phyloP scores from a whole-genome alignment of 1,140 invertebrate genomes.

The Bicyclus anynana region DNA sequence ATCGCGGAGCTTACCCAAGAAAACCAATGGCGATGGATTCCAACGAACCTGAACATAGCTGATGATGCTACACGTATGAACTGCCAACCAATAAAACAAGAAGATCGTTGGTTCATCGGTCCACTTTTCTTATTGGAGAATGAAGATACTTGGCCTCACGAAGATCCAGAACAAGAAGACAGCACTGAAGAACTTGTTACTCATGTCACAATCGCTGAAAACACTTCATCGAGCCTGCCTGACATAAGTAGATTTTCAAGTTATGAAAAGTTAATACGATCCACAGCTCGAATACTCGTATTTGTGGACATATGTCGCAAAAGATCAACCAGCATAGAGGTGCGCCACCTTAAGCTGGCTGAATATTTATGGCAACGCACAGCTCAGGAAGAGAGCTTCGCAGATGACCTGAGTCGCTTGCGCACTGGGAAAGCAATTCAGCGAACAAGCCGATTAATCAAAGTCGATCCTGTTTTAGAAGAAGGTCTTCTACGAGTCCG shows the following conservation, averaged over 20 bases:
- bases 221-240: background rate
- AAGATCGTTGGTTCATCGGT: background rate
- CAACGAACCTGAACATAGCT: background rate
- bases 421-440: background rate
- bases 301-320: too few species aligned
- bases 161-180: background rate
- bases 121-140: background rate
- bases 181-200: background rate
- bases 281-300: too few species aligned
- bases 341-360: background rate
- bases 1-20: slow-evolving; percentile 16
- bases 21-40: slow-evolving; percentile 23
- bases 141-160: background rate
- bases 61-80: slow-evolving; percentile 6
- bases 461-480: too few species aligned
- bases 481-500: too few species aligned
- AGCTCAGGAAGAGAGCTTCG: background rate
- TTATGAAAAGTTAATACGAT: background rate
- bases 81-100: background rate
- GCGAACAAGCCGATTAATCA: background rate
- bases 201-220: background rate
- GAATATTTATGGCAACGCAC: background rate
- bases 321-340: background rate
- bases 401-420: background rate
- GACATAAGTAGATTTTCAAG: background rate